Percentiles rank a stretch among this genome's conserved stretches.
Conservation (phyloP, 2,113 vertebrate species). For the Corythoichthys intestinalis region DNA sequence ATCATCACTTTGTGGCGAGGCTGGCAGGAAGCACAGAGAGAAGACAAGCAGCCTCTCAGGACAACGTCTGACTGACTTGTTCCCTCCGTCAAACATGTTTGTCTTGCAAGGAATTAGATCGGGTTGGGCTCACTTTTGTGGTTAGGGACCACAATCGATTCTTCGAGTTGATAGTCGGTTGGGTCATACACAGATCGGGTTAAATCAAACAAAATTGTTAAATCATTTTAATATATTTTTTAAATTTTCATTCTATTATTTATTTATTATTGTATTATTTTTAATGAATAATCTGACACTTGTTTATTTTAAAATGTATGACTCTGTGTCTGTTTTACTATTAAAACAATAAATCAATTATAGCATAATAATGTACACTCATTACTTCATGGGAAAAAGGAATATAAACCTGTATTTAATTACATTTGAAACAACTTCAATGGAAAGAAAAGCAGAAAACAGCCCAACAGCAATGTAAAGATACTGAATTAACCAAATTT, state of each 20-base stretch:
- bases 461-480: no score
- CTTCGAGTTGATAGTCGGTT: neutral
- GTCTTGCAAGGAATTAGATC: constrained; percentile 74
- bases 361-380: no score
- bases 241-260: no score
- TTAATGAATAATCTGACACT: neutral
- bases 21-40: constrained; percentile 38
- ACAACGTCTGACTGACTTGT: constrained; percentile 38
- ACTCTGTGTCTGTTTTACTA: neutral
- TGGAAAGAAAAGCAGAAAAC: neutral
- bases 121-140: constrained; percentile 35
- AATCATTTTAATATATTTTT: no score
- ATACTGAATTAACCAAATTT: neutral
- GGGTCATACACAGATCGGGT: neutral
- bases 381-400: neutral
- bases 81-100: constrained; percentile 71
- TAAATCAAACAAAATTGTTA: neutral
- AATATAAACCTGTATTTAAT: neutral
- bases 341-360: neutral
- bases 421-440: neutral
- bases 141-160: neutral
- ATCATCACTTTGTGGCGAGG: constrained; percentile 61
- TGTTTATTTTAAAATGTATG: neutral
- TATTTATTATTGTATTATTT: no score
- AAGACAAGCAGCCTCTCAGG: constrained; percentile 33